Percentiles rank a stretch among this genome's conserved stretches.
These are phyloP conservation scores for Notamacropus eugenii DNA, from an alignment of 2,797 vertebrate genomes.

Conservation along the genomic window DNA sequence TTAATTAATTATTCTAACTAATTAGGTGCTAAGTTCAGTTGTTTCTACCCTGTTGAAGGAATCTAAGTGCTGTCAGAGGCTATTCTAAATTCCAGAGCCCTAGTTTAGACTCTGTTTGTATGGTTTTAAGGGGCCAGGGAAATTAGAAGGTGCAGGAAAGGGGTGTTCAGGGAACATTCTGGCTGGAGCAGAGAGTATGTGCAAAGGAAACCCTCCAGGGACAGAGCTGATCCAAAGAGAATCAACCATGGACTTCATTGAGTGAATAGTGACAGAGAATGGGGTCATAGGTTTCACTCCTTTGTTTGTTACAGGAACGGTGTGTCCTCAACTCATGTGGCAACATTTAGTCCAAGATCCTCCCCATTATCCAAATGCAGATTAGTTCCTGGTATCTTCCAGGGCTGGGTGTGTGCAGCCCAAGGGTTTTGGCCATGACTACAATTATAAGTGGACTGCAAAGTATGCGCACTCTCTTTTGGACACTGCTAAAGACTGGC, in stretches of 20 bases:
- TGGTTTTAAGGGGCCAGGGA: background rate
- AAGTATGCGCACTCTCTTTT: background rate
- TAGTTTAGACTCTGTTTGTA: background rate
- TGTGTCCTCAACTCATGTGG: background rate
- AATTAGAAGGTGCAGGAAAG: background rate
- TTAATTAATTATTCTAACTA: background rate
- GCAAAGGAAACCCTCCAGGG: background rate
- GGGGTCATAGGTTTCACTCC: constrained; percentile 30
- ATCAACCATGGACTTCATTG: constrained; percentile 21
- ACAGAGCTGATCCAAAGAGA: constrained; percentile 10
- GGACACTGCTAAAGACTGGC: accelerated
- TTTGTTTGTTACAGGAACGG: constrained; percentile 29
- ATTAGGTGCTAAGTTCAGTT: background rate
- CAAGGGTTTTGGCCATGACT: background rate
- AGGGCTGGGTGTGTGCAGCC: constrained; percentile 29
- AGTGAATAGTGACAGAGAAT: constrained; percentile 3
- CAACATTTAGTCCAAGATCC: constrained; percentile 59
- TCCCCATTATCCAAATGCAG: constrained; percentile 39
- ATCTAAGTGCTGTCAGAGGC: background rate
- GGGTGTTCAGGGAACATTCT: background rate
- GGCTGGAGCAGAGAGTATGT: background rate
- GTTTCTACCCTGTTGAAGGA: background rate
- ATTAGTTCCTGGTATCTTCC: constrained; percentile 7
- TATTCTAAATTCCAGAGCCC: background rate
- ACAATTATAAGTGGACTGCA: background rate